phyloP scores from a whole-genome alignment of 2,113 vertebrate genomes.

The Uria aalge region DNA sequence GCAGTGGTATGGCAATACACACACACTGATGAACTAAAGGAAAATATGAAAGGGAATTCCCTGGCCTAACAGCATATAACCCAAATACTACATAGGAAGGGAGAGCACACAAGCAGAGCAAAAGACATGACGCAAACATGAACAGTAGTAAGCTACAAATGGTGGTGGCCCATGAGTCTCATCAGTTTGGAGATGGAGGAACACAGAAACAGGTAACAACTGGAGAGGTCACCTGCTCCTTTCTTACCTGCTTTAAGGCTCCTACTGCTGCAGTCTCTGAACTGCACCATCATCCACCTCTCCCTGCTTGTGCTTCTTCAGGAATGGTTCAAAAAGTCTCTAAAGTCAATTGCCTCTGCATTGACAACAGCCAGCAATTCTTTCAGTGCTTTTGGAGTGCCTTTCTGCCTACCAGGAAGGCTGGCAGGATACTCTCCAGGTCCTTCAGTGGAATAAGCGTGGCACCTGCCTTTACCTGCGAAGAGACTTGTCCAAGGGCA shows the following conservation, averaged over 20 bases:
- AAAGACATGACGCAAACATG: not conserved
- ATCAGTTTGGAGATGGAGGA: not conserved
- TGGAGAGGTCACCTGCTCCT: not conserved
- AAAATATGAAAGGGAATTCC: not conserved
- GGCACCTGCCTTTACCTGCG: not conserved
- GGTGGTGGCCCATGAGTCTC: not conserved
- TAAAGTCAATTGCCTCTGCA: not conserved
- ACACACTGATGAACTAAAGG: not conserved
- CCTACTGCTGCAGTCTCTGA: not conserved
- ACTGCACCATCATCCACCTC: not conserved
- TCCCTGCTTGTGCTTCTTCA: not conserved
- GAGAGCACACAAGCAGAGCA: not conserved
- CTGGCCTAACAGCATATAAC: not conserved
- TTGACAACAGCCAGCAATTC: not conserved
- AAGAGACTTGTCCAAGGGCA: not conserved
- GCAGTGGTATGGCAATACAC: not conserved
- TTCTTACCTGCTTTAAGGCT: conserved; percentile 23
- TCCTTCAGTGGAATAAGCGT: not conserved
- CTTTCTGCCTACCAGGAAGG: not conserved
- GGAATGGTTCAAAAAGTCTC: not conserved
- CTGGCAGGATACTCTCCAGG: not conserved
- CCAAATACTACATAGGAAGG: not conserved
- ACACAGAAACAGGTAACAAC: not conserved
- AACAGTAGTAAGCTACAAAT: not conserved
- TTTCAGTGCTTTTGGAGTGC: not conserved